These are phyloP conservation scores for Paramormyrops hopkinsi DNA, from an alignment of 2,797 vertebrate genomes.

Conservation along the genomic window DNA sequence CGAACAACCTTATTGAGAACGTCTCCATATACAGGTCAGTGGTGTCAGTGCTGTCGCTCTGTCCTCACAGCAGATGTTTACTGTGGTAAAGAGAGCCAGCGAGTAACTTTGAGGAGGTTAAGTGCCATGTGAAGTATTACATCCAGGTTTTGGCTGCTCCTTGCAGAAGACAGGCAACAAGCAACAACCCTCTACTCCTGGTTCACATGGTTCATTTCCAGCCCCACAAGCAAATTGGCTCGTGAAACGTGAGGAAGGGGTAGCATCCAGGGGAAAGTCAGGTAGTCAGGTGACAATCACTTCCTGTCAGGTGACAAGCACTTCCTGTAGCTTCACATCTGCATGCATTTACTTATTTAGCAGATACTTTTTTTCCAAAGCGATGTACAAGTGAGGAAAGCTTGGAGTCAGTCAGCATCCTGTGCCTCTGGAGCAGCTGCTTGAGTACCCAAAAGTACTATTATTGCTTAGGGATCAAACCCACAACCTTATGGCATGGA, in stretches of 20 bases:
- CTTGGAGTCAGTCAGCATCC: background rate
- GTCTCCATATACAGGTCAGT: slow-evolving; percentile 87
- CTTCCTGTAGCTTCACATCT: background rate
- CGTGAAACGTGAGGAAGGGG: background rate
- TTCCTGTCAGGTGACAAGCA: background rate
- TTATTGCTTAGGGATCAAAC: background rate
- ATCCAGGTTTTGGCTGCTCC: background rate
- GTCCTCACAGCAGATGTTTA: background rate
- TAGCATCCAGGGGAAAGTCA: background rate
- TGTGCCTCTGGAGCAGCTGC: background rate
- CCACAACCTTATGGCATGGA: background rate
- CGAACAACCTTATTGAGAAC: slow-evolving; percentile 71
- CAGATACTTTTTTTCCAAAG: background rate
- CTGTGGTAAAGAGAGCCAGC: background rate
- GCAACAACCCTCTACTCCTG: background rate
- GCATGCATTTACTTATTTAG: slow-evolving; percentile 3
- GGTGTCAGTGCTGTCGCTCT: background rate
- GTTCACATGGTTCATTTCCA: background rate
- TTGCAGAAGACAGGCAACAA: background rate
- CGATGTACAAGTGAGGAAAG: background rate
- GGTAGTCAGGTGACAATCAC: background rate
- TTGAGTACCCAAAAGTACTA: background rate
- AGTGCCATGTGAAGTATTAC: background rate
- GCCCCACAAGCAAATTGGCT: background rate
- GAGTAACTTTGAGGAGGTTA: too few species aligned